These are phyloP conservation scores for Oncorhynchus kisutch DNA, from an alignment of 2,113 vertebrate genomes.

Conservation along the genomic window DNA sequence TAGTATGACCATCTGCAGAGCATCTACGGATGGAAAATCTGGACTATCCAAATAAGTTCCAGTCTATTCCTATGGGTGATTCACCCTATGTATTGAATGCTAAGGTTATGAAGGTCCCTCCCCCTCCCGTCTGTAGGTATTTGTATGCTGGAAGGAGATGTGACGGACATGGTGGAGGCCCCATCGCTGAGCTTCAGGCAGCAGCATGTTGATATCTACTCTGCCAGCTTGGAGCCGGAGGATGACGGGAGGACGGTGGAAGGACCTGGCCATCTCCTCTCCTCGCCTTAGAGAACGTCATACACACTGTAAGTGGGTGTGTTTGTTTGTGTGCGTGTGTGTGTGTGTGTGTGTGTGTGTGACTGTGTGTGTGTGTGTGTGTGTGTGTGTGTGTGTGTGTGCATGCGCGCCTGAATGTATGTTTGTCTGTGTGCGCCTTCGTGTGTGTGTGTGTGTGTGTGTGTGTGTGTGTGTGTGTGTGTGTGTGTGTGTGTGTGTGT, in stretches of 20 bases:
- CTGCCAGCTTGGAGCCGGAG: conserved; percentile 94
- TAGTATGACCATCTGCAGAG: too few relatives aligned
- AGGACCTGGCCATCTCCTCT: conserved; percentile 88
- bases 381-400: too few relatives aligned
- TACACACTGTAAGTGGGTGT: conserved; percentile 77
- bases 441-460: too few relatives aligned
- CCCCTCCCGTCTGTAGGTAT: conserved; percentile 78
- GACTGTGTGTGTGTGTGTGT: too few relatives aligned
- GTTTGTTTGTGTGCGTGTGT: conserved; percentile 3
- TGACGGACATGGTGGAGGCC: conserved; percentile 93
- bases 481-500: not conserved
- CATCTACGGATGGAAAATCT: too few relatives aligned
- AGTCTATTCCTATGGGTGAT: too few relatives aligned
- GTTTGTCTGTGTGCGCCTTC: too few relatives aligned
- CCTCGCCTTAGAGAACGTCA: conserved; percentile 84
- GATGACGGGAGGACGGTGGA: conserved; percentile 94
- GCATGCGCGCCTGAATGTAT: too few relatives aligned
- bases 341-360: not conserved
- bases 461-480: not conserved
- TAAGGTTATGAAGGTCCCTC: conserved; percentile 10
- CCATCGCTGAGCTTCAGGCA: conserved; percentile 88
- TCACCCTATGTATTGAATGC: not conserved
- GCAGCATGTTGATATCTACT: conserved; percentile 91
- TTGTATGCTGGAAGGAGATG: conserved; percentile 91
- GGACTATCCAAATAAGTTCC: too few relatives aligned